phyloP scores from a whole-genome alignment of 2,797 vertebrate species.

The Macropodus opercularis region DNA sequence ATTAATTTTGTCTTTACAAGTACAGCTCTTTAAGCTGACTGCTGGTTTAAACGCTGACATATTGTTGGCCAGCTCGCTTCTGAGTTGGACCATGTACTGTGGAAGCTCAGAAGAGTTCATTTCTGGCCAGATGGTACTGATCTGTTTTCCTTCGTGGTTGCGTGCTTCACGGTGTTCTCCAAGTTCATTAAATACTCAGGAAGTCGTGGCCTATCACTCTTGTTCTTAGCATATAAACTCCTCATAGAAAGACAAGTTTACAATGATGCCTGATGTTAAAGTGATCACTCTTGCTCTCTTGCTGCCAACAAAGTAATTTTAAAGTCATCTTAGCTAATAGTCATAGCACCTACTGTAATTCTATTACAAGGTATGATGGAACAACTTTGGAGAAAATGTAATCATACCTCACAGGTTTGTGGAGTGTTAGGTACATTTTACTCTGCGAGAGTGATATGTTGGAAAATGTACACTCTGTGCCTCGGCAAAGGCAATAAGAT shows the following conservation, averaged over 20 bases:
- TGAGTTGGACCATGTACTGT: constrained; percentile 19
- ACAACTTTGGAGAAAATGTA: constrained; percentile 38
- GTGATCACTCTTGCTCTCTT: constrained; percentile 11
- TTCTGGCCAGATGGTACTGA: constrained; percentile 43
- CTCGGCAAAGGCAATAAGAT: constrained; percentile 17
- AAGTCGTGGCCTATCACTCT: constrained; percentile 21
- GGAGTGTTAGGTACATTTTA: constrained; percentile 34
- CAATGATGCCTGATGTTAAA: constrained; percentile 14
- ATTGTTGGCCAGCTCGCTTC: constrained; percentile 23
- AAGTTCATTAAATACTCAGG: constrained; percentile 5
- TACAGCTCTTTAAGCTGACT: background rate
- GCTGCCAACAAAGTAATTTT: constrained; percentile 19
- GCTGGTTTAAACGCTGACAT: constrained; percentile 17
- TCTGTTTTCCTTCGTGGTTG: constrained; percentile 29
- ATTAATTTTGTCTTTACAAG: background rate
- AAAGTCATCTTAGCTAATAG: constrained; percentile 31
- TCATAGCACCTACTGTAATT: constrained; percentile 19
- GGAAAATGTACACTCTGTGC: constrained; percentile 26
- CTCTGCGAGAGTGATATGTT: constrained; percentile 20
- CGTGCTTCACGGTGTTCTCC: constrained; percentile 13
- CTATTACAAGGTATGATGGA: constrained; percentile 42
- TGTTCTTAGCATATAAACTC: constrained; percentile 14
- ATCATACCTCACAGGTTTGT: constrained; percentile 40
- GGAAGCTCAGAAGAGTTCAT: constrained; percentile 40
- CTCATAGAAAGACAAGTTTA: constrained; percentile 8